phyloP scores from a whole-genome alignment of 2,113 vertebrate species.

The Pelobates fuscus region DNA sequence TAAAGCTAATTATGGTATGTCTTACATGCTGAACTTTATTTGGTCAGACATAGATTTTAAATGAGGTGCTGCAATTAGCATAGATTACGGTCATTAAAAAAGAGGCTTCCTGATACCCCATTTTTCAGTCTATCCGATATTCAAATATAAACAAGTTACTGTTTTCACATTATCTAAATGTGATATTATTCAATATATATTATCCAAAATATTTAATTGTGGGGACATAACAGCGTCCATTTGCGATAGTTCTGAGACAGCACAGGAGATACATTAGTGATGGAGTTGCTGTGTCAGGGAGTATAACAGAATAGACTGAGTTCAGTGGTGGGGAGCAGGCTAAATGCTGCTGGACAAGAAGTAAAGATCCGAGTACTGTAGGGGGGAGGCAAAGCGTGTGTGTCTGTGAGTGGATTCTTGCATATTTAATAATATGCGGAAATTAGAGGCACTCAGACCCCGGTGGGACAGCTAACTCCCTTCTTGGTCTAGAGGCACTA shows the following conservation, averaged over 20 bases:
- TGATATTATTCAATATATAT: too few species aligned
- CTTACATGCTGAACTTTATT: too few species aligned
- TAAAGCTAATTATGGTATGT: too few species aligned
- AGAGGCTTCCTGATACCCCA: too few species aligned
- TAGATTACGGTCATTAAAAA: too few species aligned
- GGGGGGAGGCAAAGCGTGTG: neutral
- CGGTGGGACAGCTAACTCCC: neutral
- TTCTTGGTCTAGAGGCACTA: constrained; percentile 13
- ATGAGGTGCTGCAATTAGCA: too few species aligned
- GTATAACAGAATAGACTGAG: neutral
- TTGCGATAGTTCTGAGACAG: neutral
- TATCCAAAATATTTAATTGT: neutral
- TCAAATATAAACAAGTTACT: too few species aligned
- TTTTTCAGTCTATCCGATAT: too few species aligned
- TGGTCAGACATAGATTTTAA: too few species aligned
- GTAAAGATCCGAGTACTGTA: neutral
- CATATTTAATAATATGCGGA: constrained; percentile 42
- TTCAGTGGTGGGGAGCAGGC: neutral
- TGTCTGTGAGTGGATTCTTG: constrained; percentile 10
- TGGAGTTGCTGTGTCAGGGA: constrained; percentile 33
- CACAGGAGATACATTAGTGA: constrained; percentile 24
- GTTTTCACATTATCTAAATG: too few species aligned
- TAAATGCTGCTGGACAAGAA: constrained; percentile 29
- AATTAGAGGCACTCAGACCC: constrained; percentile 27
- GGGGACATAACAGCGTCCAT: neutral